Evolutionary conservation across 2,113 vertebrate species (phyloP).

Genomic region (Cynoglossus semilaevis): DNA sequence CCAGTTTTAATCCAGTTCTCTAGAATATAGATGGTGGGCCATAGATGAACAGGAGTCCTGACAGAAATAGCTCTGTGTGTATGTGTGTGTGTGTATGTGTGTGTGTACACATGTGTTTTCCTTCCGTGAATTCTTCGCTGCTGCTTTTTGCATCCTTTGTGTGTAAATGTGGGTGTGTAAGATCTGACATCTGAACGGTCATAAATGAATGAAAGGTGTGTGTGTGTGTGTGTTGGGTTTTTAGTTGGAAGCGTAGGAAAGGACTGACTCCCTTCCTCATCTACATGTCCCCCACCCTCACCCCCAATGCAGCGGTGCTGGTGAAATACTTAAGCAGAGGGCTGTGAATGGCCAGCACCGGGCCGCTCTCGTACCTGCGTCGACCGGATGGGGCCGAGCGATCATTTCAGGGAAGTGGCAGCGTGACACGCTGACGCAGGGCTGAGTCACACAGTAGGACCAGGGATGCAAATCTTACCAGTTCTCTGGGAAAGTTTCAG

Average conservation of each 20-base stretch:
- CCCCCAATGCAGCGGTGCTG: constrained; percentile 48
- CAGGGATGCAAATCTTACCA: constrained; percentile 38
- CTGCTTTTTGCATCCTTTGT: constrained; percentile 37
- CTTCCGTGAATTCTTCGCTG: constrained; percentile 74
- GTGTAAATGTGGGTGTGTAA: constrained; percentile 21
- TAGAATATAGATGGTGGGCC: too few species aligned
- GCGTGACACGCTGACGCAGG: constrained; percentile 60
- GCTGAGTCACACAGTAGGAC: constrained; percentile 56
- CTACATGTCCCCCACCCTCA: not conserved
- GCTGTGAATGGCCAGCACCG: constrained; percentile 10
- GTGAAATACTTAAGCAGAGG: constrained; percentile 24
- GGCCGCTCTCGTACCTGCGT: constrained; percentile 37
- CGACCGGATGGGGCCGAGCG: constrained; percentile 46
- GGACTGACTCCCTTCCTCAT: constrained; percentile 2
- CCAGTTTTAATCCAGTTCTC: too few species aligned
- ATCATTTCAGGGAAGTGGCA: constrained; percentile 40
- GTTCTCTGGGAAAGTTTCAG: constrained; percentile 73
- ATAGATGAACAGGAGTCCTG: not conserved
- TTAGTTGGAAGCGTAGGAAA: constrained; percentile 7
- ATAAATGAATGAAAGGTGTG: constrained; percentile 40
- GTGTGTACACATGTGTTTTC: constrained; percentile 40
- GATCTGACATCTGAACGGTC: constrained; percentile 25
- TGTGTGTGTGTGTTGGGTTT: constrained; percentile 3
- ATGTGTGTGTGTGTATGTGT: constrained; percentile 1
- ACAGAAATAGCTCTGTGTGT: constrained; percentile 2